These are phyloP conservation scores for Alaudala cheleensis DNA, from an alignment of 2,113 vertebrate species.

Conservation along the genomic window DNA sequence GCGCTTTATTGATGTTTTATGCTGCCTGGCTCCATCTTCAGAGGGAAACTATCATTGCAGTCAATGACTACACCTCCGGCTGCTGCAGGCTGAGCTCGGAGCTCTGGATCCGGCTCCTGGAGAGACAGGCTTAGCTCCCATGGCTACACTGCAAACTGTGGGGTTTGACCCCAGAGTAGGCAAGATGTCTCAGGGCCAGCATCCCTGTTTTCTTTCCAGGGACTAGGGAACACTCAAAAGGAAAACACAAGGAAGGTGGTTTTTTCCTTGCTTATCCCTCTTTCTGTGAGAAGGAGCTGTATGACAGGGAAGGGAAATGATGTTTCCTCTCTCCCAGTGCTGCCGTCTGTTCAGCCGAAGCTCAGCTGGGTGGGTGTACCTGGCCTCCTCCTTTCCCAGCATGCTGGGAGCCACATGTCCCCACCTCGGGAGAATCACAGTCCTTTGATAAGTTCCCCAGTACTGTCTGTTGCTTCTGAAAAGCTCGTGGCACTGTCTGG, in stretches of 20 bases:
- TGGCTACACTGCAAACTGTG: fast-evolving
- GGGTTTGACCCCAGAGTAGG: not conserved
- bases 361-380: not conserved
- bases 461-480: not conserved
- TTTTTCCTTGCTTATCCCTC: not conserved
- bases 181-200: fast-evolving
- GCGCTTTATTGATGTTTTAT: constrained; percentile 32
- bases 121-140: not conserved
- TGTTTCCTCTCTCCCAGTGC: not conserved
- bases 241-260: not conserved
- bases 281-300: not conserved
- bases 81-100: not conserved
- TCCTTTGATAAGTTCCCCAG: not conserved
- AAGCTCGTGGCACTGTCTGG: constrained; percentile 35
- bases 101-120: not conserved
- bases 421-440: not conserved
- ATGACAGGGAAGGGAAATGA: not conserved
- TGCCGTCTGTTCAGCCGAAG: not conserved
- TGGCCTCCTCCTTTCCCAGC: not conserved
- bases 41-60: constrained; percentile 42
- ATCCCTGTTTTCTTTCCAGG: not conserved
- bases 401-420: not conserved
- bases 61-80: constrained; percentile 16
- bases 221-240: not conserved
- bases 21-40: constrained; percentile 64